Evolutionary conservation across 2,797 vertebrate genomes (phyloP).

Genomic region (Lutjanus argentimaculatus): DNA sequence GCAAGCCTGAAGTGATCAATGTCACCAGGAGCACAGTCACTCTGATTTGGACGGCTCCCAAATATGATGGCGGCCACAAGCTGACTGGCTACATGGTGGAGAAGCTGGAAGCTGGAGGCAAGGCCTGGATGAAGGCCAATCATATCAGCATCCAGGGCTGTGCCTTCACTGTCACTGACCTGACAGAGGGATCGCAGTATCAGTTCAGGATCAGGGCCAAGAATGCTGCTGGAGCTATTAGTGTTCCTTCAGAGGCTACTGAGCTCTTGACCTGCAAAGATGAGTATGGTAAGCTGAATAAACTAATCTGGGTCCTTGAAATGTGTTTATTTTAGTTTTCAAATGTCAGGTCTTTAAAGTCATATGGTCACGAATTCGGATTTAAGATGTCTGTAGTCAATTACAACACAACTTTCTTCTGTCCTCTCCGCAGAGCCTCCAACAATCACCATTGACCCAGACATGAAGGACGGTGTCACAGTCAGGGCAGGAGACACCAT

Average conservation of each 20-base stretch:
- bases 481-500: constrained; percentile 96
- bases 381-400: background rate
- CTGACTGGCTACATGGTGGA: constrained; percentile 97
- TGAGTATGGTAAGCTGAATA: constrained; percentile 91
- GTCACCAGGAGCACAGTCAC: constrained; percentile 95
- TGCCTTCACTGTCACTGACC: constrained; percentile 95
- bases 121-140: constrained; percentile 96
- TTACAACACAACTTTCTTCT: constrained; percentile 18
- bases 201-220: constrained; percentile 97
- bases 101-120: constrained; percentile 93
- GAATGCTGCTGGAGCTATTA: constrained; percentile 96
- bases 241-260: constrained; percentile 94
- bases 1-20: constrained; percentile 97
- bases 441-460: constrained; percentile 93
- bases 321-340: background rate
- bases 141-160: constrained; percentile 96
- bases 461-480: constrained; percentile 95
- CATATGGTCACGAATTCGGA: background rate
- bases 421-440: constrained; percentile 91
- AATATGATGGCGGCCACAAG: constrained; percentile 98
- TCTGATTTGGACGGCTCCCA: constrained; percentile 96
- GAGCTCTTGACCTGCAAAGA: constrained; percentile 95
- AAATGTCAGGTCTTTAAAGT: background rate
- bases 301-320: background rate
- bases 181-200: constrained; percentile 93